Percentiles rank a stretch among this genome's conserved stretches.
Conservation (phyloP, 2,888 invertebrate species). For the Cerceris ruficornis region DNA sequence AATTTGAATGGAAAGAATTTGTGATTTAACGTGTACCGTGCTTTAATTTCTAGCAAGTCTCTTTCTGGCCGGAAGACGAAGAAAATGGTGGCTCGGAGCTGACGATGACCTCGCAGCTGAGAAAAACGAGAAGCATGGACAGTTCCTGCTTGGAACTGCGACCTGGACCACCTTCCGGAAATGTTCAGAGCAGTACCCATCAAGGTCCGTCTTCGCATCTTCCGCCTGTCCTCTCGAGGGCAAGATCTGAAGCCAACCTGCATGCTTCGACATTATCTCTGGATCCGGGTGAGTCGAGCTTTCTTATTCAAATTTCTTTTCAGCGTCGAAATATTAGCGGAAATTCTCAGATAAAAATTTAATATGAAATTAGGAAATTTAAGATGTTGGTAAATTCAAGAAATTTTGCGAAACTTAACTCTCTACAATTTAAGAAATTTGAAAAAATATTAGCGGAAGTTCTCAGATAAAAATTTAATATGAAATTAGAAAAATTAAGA, state of each 20-base stretch:
- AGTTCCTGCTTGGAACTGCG: conserved; percentile 93
- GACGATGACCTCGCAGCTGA: conserved; percentile 89
- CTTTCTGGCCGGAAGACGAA: conserved; percentile 91
- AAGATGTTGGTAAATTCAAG: too few species aligned
- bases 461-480: too few species aligned
- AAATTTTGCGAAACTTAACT: too few species aligned
- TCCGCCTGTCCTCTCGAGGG: conserved; percentile 87
- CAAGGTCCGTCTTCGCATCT: conserved; percentile 86
- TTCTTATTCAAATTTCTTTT: neutral
- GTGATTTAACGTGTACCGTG: neutral
- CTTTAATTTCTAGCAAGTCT: conserved; percentile 86
- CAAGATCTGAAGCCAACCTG: conserved; percentile 94
- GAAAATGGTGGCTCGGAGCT: conserved; percentile 88
- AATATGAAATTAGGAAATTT: too few species aligned
- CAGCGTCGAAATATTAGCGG: neutral
- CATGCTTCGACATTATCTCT: conserved; percentile 88
- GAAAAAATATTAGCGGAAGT: too few species aligned
- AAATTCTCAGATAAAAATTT: too few species aligned
- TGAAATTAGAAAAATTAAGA: too few species aligned
- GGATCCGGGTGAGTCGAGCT: conserved; percentile 84
- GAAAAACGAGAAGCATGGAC: conserved; percentile 94
- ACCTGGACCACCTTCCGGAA: conserved; percentile 76
- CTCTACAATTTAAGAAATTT: too few species aligned
- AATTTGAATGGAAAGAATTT: too few species aligned
- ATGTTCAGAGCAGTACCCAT: conserved; percentile 82